Evolutionary conservation across 1,140 invertebrate genomes (phyloP).

Genomic region (Trinorchestia longiramus): DNA sequence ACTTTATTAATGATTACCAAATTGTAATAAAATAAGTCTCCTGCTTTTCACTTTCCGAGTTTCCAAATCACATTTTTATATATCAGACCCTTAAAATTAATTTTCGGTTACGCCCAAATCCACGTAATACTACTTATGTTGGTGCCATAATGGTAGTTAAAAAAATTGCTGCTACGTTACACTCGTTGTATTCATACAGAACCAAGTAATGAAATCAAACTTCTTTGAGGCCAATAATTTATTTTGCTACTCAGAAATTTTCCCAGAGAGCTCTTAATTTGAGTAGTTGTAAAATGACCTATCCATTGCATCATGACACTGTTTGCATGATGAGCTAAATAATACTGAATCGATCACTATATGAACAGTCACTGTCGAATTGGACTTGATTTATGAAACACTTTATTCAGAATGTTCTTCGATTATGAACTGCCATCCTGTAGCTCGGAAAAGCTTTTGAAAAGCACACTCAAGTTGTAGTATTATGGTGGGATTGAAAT

Average conservation of each 20-base stretch:
- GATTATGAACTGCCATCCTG: too few relatives aligned
- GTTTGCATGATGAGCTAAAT: neutral
- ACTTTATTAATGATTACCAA: neutral
- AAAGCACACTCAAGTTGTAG: too few relatives aligned
- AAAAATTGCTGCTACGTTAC: neutral
- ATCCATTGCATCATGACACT: neutral
- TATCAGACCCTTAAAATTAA: neutral
- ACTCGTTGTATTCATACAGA: neutral
- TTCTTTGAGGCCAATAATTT: neutral
- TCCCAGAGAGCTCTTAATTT: neutral
- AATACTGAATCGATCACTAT: neutral
- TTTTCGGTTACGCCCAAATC: neutral
- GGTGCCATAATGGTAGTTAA: neutral
- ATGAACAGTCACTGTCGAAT: neutral
- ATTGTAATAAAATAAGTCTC: neutral
- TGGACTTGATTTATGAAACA: neutral
- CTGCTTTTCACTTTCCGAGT: neutral
- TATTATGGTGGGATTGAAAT: too few relatives aligned
- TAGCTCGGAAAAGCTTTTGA: too few relatives aligned
- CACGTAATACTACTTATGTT: neutral
- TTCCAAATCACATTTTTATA: neutral
- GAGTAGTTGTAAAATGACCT: neutral
- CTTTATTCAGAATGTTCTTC: too few relatives aligned
- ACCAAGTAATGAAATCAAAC: neutral
- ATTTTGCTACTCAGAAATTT: neutral